phyloP scores from a whole-genome alignment of 2,797 vertebrate species.

The Benthosema pterotum region DNA sequence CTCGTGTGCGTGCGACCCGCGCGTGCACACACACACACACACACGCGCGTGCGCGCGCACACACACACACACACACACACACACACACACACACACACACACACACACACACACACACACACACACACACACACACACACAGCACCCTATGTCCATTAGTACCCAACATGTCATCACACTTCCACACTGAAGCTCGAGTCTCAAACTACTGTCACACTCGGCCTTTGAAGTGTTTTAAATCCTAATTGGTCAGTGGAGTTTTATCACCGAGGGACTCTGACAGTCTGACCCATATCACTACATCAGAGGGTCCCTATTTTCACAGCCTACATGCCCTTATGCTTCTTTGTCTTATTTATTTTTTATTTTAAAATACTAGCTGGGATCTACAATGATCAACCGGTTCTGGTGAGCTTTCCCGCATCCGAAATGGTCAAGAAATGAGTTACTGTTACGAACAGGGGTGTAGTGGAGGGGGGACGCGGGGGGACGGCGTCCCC shows the following conservation, averaged over 20 bases:
- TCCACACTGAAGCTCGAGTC: neutral
- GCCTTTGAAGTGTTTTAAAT: constrained; percentile 8
- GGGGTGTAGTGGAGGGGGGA: too few species aligned
- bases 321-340: too few species aligned
- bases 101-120: neutral
- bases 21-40: neutral
- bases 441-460: too few species aligned
- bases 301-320: too few species aligned
- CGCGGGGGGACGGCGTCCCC: too few species aligned
- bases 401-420: too few species aligned
- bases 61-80: neutral
- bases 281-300: neutral
- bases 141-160: too few species aligned
- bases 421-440: too few species aligned
- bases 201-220: constrained; percentile 4
- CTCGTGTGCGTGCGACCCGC: too few species aligned
- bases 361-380: too few species aligned
- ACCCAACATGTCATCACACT: neutral
- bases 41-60: neutral
- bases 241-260: constrained; percentile 7
- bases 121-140: neutral
- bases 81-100: neutral
- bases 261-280: constrained; percentile 17
- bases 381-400: too few species aligned
- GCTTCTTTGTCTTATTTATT: too few species aligned